Conservation (phyloP, 2,797 vertebrate genomes). For the Chiloscyllium punctatum region DNA sequence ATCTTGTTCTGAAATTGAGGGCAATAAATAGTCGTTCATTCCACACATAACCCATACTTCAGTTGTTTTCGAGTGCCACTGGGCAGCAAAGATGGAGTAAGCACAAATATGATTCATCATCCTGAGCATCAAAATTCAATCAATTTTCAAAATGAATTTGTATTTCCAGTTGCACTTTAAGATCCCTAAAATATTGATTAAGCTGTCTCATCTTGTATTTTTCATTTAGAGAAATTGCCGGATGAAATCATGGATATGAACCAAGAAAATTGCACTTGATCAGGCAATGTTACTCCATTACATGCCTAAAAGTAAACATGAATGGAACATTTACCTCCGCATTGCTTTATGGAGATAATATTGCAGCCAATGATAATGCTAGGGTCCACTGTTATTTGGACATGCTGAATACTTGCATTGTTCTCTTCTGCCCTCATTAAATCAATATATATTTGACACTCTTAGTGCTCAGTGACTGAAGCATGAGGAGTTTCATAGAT, state of each 20-base stretch:
- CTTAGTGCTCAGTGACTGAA: not conserved
- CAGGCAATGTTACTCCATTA: not conserved
- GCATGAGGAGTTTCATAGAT: not conserved
- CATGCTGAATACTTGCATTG: not conserved
- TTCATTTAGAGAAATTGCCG: not conserved
- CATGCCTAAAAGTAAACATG: not conserved
- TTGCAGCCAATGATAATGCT: not conserved
- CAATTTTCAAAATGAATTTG: not conserved
- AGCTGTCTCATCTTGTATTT: not conserved
- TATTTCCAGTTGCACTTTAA: not conserved
- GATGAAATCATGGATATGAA: not conserved
- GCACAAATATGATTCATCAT: not conserved
- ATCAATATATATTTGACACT: not conserved
- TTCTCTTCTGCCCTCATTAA: not conserved
- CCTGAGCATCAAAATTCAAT: not conserved
- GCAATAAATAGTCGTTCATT: not conserved
- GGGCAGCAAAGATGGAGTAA: not conserved
- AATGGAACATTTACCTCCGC: not conserved
- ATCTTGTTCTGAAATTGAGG: not conserved
- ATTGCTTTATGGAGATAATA: not conserved
- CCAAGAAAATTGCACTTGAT: not conserved
- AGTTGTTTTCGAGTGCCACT: not conserved
- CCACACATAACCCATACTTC: not conserved
- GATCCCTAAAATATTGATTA: not conserved
- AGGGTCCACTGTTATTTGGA: not conserved